Evolutionary conservation across 1,140 invertebrate species (phyloP), one percentile per base, ranked within the genome.

Genomic region (Stenopsyche tienmushanensis): DNA sequence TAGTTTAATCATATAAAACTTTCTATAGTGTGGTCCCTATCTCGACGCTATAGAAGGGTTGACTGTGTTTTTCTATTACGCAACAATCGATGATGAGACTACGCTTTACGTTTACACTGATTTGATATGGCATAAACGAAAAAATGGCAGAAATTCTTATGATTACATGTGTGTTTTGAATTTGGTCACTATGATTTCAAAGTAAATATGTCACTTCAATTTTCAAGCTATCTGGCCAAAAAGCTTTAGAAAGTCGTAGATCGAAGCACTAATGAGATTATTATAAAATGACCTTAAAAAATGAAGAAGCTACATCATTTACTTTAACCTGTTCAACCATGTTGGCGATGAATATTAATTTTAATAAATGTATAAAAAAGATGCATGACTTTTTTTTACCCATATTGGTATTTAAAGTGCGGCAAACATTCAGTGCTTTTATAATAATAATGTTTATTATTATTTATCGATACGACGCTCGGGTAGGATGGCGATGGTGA

Each of bases 351-450:
- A 34, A 7, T 13, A 34, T 34, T 34, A 5, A 45, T 45, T 3
- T 21, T 57, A 39, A 57, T 41, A 57, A 57, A 57, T 57, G 18
- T 42, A 23, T 41, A 42, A 57, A 57, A 57, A 57, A 42, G 39
- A 54, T 66, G 57, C 65, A 42, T 55, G 49, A 63, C 58, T 55
- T 17, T 17, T 39, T 53, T 25, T 34, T 18, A 57, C 15, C 21
- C 21, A 18, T n/a, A 23, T 57, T 23, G n/a, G 18, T 49, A 15
- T 42, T 41, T 45, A 66, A 67, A 24, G 66, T 67, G 66, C 66
- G 49, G 60, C 66, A 67, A 67, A 67, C 66, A 58, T 57, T 67
- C 62, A 67, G 66, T 67, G 66, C 66, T 64, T 64, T 67, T 18
- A 39, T 39, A 42, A 20, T 41, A 18, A 42, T 57, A 57, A 20